Evolutionary conservation across 2,113 vertebrate species (phyloP).

Genomic region (Zosterops pallidus): DNA sequence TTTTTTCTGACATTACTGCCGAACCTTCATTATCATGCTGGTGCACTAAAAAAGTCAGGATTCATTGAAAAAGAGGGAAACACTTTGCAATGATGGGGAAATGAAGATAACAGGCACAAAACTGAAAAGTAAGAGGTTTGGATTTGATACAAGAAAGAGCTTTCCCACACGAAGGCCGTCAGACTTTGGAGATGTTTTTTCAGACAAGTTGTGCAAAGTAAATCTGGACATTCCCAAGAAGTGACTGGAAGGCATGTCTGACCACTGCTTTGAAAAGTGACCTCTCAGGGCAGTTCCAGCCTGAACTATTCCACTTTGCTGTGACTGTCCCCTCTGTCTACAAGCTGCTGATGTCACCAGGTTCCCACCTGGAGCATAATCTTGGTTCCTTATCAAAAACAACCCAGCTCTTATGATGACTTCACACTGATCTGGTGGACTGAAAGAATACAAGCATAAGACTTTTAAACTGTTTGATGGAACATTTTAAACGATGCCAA

Average conservation of each 20-base stretch:
- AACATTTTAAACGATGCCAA: not conserved
- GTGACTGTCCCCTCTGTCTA: not conserved
- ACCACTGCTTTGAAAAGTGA: not conserved
- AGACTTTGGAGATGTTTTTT: not conserved
- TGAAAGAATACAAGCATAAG: not conserved
- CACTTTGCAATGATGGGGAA: not conserved
- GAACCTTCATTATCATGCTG: fast-evolving
- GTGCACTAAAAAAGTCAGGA: not conserved
- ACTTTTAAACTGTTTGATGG: not conserved
- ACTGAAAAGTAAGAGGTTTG: not conserved
- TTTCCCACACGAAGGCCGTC: not conserved
- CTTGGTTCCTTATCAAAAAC: not conserved
- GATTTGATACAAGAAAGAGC: not conserved
- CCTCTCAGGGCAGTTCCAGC: not conserved
- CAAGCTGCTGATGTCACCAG: not conserved
- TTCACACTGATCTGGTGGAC: not conserved
- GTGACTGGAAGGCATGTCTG: not conserved
- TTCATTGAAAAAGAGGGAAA: not conserved
- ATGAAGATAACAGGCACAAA: not conserved
- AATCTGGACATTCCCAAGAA: not conserved
- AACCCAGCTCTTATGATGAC: not conserved
- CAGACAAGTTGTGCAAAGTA: not conserved
- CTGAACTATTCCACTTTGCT: not conserved
- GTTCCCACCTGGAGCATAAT: not conserved
- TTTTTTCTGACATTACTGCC: not conserved